phyloP scores from a whole-genome alignment of 2,797 vertebrate genomes.

The Valencia hispanica region DNA sequence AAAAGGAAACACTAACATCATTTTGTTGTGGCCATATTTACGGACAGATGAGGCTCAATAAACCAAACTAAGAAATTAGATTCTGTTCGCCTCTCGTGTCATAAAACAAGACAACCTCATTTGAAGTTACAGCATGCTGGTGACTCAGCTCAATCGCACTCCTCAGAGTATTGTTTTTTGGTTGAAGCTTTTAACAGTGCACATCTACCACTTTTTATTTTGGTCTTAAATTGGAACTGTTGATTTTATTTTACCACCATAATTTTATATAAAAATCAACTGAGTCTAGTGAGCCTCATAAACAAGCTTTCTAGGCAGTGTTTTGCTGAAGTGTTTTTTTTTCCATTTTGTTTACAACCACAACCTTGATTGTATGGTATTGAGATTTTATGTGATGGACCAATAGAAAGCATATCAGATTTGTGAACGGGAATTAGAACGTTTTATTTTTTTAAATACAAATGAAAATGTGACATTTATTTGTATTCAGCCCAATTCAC shows the following conservation, averaged over 20 bases:
- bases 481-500: too few species aligned
- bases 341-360: background rate
- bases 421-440: background rate
- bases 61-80: constrained; percentile 45
- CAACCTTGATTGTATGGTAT: background rate
- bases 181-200: constrained; percentile 8
- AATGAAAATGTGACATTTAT: too few species aligned
- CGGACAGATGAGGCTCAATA: constrained; percentile 33
- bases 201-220: constrained; percentile 6
- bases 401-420: background rate
- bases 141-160: background rate
- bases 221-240: background rate
- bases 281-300: background rate
- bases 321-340: background rate
- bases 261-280: background rate
- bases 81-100: constrained; percentile 24
- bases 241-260: background rate
- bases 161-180: background rate
- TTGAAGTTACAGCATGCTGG: constrained; percentile 10
- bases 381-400: background rate
- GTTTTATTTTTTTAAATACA: too few species aligned
- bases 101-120: constrained; percentile 40
- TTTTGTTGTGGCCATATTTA: constrained; percentile 41
- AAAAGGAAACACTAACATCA: constrained; percentile 27
- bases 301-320: background rate